Percentiles rank a stretch among this genome's conserved stretches.
Evolutionary conservation across 2,888 invertebrate species (phyloP).

Genomic region (Pterobdella sp.): DNA sequence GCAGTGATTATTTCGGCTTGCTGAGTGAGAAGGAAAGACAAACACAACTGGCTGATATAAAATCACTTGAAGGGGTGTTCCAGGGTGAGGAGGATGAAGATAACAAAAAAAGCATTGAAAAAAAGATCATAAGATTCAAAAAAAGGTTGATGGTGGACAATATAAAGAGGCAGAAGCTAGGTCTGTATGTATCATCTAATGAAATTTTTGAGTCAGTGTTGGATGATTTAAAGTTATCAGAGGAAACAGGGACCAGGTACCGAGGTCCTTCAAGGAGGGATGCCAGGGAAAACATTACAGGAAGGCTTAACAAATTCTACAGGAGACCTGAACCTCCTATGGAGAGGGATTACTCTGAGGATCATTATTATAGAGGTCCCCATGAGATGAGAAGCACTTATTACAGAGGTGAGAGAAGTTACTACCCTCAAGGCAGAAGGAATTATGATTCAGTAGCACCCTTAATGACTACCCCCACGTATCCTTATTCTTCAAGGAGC

Average conservation of each 20-base stretch:
- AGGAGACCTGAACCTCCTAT: not conserved
- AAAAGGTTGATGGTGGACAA: not conserved
- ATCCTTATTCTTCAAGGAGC: not conserved
- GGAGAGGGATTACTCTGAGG: not conserved
- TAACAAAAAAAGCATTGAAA: not conserved
- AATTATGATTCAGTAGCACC: not conserved
- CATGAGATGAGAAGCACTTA: not conserved
- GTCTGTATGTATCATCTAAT: not conserved
- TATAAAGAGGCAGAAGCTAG: not conserved
- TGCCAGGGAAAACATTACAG: not conserved
- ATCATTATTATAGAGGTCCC: not conserved
- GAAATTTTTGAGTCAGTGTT: not conserved
- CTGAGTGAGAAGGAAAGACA: not conserved
- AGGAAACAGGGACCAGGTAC: too few species aligned
- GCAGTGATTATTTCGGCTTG: conserved; percentile 1
- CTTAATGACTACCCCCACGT: not conserved
- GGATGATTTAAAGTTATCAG: not conserved
- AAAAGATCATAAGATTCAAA: not conserved
- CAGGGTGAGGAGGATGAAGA: not conserved
- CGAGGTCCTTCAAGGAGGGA: too few species aligned
- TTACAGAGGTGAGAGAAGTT: not conserved
- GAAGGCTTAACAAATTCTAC: not conserved
- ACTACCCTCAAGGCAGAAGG: too few species aligned
- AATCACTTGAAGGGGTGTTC: not conserved
- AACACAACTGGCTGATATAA: not conserved